Evolutionary conservation across 2,797 vertebrate species (phyloP).

Genomic region (Gephyroberyx darwinii): DNA sequence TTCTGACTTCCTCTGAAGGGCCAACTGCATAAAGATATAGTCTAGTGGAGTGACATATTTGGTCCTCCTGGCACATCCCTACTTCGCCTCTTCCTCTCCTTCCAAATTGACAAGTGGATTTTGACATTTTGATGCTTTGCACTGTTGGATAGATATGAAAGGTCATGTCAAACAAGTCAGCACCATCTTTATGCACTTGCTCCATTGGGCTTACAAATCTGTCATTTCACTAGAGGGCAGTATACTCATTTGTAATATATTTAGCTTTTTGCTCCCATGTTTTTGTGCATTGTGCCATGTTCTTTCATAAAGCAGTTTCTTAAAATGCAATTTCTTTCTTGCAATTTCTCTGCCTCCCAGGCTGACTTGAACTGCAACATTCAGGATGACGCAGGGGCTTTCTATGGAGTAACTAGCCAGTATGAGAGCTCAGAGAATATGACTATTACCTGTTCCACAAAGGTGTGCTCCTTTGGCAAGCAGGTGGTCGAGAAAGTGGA

Average conservation of each 20-base stretch:
- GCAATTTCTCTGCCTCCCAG: conserved; percentile 70
- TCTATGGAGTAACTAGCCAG: conserved; percentile 97
- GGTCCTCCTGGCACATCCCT: not conserved
- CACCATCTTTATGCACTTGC: conserved; percentile 1
- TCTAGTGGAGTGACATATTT: too few species aligned
- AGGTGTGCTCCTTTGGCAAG: conserved; percentile 99
- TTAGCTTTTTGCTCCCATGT: not conserved
- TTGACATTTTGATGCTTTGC: not conserved
- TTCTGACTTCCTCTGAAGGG: not conserved
- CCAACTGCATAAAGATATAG: too few species aligned
- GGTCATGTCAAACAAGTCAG: not conserved
- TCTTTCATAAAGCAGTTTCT: not conserved
- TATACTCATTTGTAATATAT: not conserved
- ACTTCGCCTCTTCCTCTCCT: not conserved
- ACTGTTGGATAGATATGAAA: not conserved
- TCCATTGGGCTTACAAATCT: not conserved
- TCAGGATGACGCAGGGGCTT: conserved; percentile 93
- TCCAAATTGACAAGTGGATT: not conserved
- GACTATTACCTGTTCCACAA: conserved; percentile 99
- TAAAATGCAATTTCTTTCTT: not conserved
- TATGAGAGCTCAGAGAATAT: conserved; percentile 99
- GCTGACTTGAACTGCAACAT: conserved; percentile 98
- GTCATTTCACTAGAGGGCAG: conserved; percentile 40
- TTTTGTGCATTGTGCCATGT: not conserved
- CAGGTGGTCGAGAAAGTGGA: conserved; percentile 99